phyloP scores from a whole-genome alignment of 2,113 vertebrate species.

The Mus pahari region DNA sequence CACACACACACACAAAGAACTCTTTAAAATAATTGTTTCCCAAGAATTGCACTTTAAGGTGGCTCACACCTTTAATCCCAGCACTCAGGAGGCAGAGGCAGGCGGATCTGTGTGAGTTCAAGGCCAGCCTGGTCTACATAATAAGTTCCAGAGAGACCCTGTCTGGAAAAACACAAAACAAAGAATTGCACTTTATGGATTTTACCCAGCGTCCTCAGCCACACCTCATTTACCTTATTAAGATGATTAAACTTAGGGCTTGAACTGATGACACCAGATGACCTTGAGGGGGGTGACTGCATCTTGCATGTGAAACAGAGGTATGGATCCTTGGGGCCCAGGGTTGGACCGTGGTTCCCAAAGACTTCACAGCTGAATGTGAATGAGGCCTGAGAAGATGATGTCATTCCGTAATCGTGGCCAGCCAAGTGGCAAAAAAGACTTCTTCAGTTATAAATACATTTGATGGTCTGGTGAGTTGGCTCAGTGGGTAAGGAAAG shows the following conservation, averaged over 20 bases:
- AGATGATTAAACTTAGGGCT: background rate
- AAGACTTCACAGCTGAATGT: background rate
- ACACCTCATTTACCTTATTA: background rate
- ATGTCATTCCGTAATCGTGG: background rate
- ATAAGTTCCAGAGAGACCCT: background rate
- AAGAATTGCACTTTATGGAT: background rate
- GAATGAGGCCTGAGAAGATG: background rate
- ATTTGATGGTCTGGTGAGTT: background rate
- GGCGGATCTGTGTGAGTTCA: background rate
- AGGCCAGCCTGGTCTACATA: background rate
- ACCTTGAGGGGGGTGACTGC: background rate
- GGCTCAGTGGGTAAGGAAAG: background rate
- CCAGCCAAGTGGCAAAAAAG: background rate
- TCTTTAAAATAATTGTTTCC: background rate
- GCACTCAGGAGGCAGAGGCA: background rate
- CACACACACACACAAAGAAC: background rate
- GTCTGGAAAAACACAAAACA: background rate
- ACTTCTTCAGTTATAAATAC: background rate
- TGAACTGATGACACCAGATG: background rate
- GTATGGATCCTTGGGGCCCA: background rate
- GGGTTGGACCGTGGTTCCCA: background rate
- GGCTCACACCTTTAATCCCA: background rate
- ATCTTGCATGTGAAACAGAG: accelerated
- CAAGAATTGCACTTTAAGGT: background rate
- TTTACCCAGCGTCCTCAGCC: background rate